Evolutionary conservation across 2,888 invertebrate species (phyloP), one percentile per base, ranked within the genome.

Genomic region (Pasiphila rectangulata): DNA sequence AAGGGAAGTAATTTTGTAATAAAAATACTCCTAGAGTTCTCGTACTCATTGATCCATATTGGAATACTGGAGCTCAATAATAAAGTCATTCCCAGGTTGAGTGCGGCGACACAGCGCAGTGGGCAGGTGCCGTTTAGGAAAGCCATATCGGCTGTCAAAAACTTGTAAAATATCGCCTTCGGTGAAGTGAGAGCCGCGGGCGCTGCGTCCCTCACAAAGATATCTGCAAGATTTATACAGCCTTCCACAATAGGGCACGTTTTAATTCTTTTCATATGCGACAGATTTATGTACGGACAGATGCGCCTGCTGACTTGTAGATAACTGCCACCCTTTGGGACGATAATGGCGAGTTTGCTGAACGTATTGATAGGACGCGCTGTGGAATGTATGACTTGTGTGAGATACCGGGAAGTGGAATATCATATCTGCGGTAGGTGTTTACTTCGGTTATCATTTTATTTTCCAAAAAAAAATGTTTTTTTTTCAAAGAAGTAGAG

Each of bases 101-200:
- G 45, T 52, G n/a, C n/a, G 52, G 37, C 36, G 41, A 46, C 53
- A 48, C 23, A 56, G 64, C 67, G 63, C 72, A 64, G 69, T 67
- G 77, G 75, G 82, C 83, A 82, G 83, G 83, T 83, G 84, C 69
- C 78, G 85, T 83, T 88, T 83, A 85, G 85, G 83, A 87, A 88
- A 90, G 90, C 90, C 90, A 90, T 91, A 90, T 83, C 85, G 84
- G 79, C 89, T 91, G 92, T 91, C 91, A 91, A 91, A 91, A 91
- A 91, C 90, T 91, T 90, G 90, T 91, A 90, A 91, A 91, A 91
- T 91, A 91, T 91, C 85, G 90, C 85, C 82, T 79, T 78, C 78
- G 77, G 83, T 82, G 83, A 84, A 79, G 69, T 65, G 65, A 67
- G 65, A 60, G 73, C 75, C 73, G 69, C 74, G 72, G 75, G 76